Conservation (phyloP, 1,140 invertebrate species). For the Piezodorus guildinii region DNA sequence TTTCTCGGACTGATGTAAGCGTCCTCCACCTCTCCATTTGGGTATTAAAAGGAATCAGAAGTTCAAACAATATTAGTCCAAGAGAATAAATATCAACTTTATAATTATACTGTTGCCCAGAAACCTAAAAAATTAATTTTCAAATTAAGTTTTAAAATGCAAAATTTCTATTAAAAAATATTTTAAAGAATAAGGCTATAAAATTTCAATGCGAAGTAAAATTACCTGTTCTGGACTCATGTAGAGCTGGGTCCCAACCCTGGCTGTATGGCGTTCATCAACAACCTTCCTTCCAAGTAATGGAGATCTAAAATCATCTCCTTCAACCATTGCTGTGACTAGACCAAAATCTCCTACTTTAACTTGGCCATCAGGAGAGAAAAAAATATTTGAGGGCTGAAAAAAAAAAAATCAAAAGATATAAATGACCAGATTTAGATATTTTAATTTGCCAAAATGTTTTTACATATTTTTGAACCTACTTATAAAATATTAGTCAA, state of each 20-base stretch:
- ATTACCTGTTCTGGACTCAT: conserved; percentile 91
- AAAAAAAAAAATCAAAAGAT: conserved; percentile 31
- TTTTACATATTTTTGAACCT: too few species aligned
- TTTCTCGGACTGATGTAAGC: conserved; percentile 48
- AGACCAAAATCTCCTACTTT: conserved; percentile 97
- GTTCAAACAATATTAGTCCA: conserved; percentile 87
- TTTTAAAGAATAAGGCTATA: too few species aligned
- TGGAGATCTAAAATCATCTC: conserved; percentile 27
- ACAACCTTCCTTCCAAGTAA: conserved; percentile 23
- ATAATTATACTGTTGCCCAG: conserved; percentile 67
- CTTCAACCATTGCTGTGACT: conserved; percentile 64
- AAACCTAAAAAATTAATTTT: conserved; percentile 36
- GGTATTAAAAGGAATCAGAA: conserved; percentile 78
- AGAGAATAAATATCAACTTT: conserved; percentile 96
- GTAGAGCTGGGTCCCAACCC: conserved; percentile 83
- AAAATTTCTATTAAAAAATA: too few species aligned
- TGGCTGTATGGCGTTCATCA: conserved; percentile 46
- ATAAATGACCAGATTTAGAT: too few species aligned
- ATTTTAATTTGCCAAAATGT: too few species aligned
- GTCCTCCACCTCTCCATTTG: conserved; percentile 72
- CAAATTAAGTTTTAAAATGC: too few species aligned
- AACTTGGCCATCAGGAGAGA: conserved; percentile 74
- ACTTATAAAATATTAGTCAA: too few species aligned
- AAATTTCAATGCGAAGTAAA: too few species aligned
- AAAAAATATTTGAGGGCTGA: conserved; percentile 91